Evolutionary conservation across 2,888 invertebrate genomes (phyloP).

Genomic region (Drosophila cognata): DNA sequence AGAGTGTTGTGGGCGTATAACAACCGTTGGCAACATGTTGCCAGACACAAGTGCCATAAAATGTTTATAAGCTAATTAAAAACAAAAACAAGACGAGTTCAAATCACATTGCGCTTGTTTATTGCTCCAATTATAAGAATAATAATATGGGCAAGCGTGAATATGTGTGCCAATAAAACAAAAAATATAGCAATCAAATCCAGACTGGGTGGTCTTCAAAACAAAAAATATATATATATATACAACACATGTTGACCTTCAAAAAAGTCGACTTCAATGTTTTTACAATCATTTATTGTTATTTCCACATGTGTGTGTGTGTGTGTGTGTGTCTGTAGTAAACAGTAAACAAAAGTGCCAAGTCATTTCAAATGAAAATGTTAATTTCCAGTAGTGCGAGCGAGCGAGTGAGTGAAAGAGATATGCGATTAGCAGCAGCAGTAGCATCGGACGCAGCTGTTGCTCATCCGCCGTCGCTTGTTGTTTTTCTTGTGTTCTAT

Average conservation of each 20-base stretch:
- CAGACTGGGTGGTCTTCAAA: background rate
- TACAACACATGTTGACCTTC: slow-evolving; percentile 63
- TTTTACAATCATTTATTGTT: slow-evolving; percentile 2
- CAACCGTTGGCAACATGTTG: slow-evolving; percentile 57
- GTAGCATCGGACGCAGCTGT: slow-evolving; percentile 2
- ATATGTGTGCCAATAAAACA: slow-evolving; percentile 61
- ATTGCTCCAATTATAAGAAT: slow-evolving; percentile 8
- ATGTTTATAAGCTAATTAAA: slow-evolving; percentile 64
- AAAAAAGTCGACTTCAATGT: slow-evolving; percentile 38
- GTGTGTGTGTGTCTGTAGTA: background rate
- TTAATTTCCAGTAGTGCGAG: slow-evolving; percentile 4
- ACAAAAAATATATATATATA: slow-evolving; percentile 2
- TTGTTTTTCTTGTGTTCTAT: slow-evolving; percentile 8
- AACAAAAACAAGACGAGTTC: slow-evolving; percentile 34
- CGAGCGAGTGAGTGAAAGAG: slow-evolving; percentile 1
- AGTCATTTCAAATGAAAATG: slow-evolving; percentile 13
- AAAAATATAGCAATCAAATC: slow-evolving; percentile 32
- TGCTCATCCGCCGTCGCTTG: slow-evolving; percentile 1
- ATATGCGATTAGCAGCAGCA: slow-evolving; percentile 1
- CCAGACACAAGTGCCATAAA: slow-evolving; percentile 50
- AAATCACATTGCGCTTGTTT: slow-evolving; percentile 53
- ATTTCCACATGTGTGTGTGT: background rate
- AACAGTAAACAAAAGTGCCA: slow-evolving; percentile 8
- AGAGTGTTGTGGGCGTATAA: slow-evolving; percentile 52
- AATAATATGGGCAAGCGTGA: slow-evolving; percentile 23